Base-by-base conservation (phyloP, 2,888 invertebrate genomes). In the Pandemis heparana region DNA sequence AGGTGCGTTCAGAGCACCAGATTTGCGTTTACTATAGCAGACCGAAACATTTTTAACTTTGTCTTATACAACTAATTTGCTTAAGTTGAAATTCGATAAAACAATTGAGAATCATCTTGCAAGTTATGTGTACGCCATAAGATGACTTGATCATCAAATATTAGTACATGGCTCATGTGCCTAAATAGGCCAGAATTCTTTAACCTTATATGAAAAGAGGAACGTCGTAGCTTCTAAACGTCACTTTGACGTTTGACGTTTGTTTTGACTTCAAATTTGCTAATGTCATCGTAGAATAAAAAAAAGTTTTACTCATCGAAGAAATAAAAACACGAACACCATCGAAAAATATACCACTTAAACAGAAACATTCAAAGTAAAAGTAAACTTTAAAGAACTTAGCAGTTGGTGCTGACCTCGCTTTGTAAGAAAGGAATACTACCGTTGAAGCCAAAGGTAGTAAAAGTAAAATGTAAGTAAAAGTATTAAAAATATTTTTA, bases 301-400 rank as follows among this genome's bases (percentile, higher is more conserved):
- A 69, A 65, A 65, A 65, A 65, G n/a, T 53, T 53, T 6, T 32
- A 62, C 9, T 74, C 51, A 53, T 70, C 43, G 61, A 70, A 74
- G 65, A 70, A 74, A 70, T 74, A 74, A 60, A 74, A 74, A 74
- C 70, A 74, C 69, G 60, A 73, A 59, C 59, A 69, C 46, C 23
- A 1, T 32, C 9, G 61, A 12, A 64, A 9, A 51, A 38, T 43
- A n/a, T 56, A 65, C 12, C n/a, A 46, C 7, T 61, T 16, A 8
- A 12, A 32, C 7, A 23, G 2, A 16, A 5, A 51, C 10, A 16
- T 41, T 8, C 9, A 18, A 10, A 16, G 18, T 16, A 16, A 38
- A 18, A 14, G 9, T 10, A 16, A 62, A 38, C 59, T 10, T 59
- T 12, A 14, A 16, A 39, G 23, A 8, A 5, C 10, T 16, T 18